These are phyloP conservation scores for Ariopsis seemanni DNA, from an alignment of 2,113 vertebrate genomes.

Conservation along the genomic window DNA sequence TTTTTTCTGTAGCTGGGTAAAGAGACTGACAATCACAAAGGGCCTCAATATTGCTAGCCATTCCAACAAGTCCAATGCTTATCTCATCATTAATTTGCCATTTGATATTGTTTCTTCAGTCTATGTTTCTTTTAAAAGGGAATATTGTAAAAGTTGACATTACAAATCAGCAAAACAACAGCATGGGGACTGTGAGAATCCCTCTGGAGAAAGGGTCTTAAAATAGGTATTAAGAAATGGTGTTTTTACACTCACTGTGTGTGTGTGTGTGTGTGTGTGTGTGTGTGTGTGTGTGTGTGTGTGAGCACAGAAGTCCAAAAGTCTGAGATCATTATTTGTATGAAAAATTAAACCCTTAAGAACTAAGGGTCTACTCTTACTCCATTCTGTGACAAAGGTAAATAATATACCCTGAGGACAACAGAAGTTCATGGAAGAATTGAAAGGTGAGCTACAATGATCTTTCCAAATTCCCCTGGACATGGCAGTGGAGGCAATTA, in stretches of 20 bases:
- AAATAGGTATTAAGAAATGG: not conserved
- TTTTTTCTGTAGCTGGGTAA: no score
- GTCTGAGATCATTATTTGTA: constrained; percentile 2
- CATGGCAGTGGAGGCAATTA: constrained; percentile 46
- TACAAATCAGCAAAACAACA: constrained; percentile 58
- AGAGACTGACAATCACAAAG: no score
- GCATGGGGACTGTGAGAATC: not conserved
- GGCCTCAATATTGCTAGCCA: no score
- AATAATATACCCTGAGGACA: constrained; percentile 36
- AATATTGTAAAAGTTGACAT: constrained; percentile 69
- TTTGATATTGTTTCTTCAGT: no score
- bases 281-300: not conserved
- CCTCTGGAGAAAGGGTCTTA: not conserved
- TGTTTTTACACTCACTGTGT: not conserved
- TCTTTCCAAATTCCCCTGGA: constrained; percentile 47
- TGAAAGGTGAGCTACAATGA: constrained; percentile 41
- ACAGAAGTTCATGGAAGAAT: constrained; percentile 23
- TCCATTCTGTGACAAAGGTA: constrained; percentile 28
- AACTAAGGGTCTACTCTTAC: constrained; percentile 9
- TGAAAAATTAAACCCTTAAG: constrained; percentile 32
- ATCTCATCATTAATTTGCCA: no score
- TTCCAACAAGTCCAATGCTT: no score
- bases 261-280: not conserved
- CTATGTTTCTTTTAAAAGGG: constrained; percentile 29
- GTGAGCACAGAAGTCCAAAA: not conserved